Evolutionary conservation across 2,888 invertebrate species (phyloP).

Genomic region (Nomada fucata): DNA sequence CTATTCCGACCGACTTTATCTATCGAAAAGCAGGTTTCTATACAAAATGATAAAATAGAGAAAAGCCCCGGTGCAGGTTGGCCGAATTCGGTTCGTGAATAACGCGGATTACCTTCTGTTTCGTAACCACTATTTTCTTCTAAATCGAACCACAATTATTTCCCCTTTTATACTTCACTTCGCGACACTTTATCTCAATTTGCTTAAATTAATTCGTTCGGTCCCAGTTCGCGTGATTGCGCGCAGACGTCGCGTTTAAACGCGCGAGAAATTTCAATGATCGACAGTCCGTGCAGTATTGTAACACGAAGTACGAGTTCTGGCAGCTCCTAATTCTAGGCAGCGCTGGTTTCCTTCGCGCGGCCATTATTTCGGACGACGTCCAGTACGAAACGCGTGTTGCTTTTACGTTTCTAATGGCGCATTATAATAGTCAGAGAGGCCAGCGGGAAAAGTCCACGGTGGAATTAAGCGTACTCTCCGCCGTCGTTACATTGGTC

Average conservation of each 20-base stretch:
- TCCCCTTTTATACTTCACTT: too few species aligned
- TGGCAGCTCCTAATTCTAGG: background rate
- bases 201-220: too few species aligned
- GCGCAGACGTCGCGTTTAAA: background rate
- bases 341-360: background rate
- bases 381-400: background rate
- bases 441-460: background rate
- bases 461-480: slow-evolving; percentile 20
- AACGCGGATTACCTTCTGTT: slow-evolving; percentile 12
- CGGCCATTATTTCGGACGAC: background rate
- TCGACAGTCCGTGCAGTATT: background rate
- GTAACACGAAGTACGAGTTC: background rate
- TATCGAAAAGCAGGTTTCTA: slow-evolving; percentile 51
- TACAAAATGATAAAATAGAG: slow-evolving; percentile 30
- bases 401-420: slow-evolving; percentile 12
- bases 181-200: too few species aligned
- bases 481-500: slow-evolving; percentile 28
- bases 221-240: too few species aligned
- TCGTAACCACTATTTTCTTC: background rate
- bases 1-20: slow-evolving; percentile 24
- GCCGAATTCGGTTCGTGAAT: slow-evolving; percentile 29
- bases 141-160: background rate
- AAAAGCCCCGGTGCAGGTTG: background rate
- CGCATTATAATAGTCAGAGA: slow-evolving; percentile 11
- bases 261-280: background rate